phyloP scores from a whole-genome alignment of 2,113 vertebrate genomes.

The Lates calcarifer region DNA sequence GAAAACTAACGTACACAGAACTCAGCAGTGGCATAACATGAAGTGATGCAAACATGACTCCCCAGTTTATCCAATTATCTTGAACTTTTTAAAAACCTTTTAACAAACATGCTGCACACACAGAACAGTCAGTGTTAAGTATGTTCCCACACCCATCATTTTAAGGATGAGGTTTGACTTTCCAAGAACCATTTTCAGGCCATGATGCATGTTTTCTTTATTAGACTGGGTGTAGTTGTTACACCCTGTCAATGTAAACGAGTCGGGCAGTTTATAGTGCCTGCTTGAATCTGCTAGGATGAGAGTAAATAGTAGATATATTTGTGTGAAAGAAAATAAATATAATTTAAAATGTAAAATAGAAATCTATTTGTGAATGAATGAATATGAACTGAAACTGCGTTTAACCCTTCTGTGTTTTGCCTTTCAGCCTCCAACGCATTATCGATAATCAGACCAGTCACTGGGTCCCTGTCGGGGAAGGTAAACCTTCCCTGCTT shows the following conservation, averaged over 20 bases:
- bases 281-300: constrained; percentile 14
- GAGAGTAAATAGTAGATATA: constrained; percentile 15
- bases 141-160: constrained; percentile 68
- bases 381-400: neutral
- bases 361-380: neutral
- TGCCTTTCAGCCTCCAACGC: constrained; percentile 72
- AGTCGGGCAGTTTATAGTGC: constrained; percentile 38
- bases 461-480: constrained; percentile 91
- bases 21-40: neutral
- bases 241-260: constrained; percentile 61
- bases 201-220: constrained; percentile 71
- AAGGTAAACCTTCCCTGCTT: constrained; percentile 92
- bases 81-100: constrained; percentile 37
- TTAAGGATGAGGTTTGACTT: constrained; percentile 73
- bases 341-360: too few species aligned
- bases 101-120: constrained; percentile 47
- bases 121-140: constrained; percentile 46
- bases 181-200: constrained; percentile 69
- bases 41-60: constrained; percentile 26
- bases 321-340: neutral
- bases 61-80: constrained; percentile 40
- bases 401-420: constrained; percentile 42
- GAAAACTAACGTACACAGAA: constrained; percentile 14
- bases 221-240: constrained; percentile 65
- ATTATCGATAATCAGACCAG: constrained; percentile 77